Conservation (phyloP, 2,113 vertebrate genomes). For the Eulemur rufifrons region DNA sequence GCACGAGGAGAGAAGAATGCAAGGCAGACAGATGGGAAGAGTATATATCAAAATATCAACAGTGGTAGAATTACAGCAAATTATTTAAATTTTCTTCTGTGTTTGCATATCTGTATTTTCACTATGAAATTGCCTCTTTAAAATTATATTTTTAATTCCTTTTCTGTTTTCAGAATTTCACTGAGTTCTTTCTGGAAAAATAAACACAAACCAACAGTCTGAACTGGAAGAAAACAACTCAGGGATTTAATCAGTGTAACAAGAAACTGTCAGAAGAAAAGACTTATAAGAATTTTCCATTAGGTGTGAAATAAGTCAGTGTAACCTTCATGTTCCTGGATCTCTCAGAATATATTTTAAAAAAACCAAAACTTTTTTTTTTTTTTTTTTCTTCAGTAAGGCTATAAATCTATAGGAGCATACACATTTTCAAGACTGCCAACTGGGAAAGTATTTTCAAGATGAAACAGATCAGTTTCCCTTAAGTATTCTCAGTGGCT, state of each 20-base stretch:
- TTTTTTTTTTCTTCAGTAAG: background rate
- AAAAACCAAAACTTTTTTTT: background rate
- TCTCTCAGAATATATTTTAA: background rate
- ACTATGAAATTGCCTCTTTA: background rate
- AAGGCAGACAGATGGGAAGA: background rate
- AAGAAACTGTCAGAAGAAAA: conserved; percentile 24
- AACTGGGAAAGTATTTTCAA: conserved; percentile 23
- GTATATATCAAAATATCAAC: background rate
- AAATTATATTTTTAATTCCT: conserved; percentile 2
- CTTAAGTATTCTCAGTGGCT: conserved; percentile 37
- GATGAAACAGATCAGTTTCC: conserved; percentile 34
- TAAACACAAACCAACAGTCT: conserved; percentile 25
- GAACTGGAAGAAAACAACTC: conserved; percentile 33
- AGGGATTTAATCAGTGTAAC: conserved; percentile 11
- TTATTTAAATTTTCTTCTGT: background rate
- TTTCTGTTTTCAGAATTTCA: conserved; percentile 49
- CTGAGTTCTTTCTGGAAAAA: conserved; percentile 23
- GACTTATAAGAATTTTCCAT: conserved; percentile 36
- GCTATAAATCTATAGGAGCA: background rate
- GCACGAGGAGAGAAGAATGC: background rate
- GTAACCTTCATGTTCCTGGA: background rate
- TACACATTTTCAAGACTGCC: background rate
- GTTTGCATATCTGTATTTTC: conserved; percentile 6
- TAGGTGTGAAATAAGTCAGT: conserved; percentile 44
- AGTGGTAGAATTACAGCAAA: background rate